Evolutionary conservation across 2,113 vertebrate genomes (phyloP), one percentile per base, ranked within the genome.

Genomic region (Xiphophorus maculatus): DNA sequence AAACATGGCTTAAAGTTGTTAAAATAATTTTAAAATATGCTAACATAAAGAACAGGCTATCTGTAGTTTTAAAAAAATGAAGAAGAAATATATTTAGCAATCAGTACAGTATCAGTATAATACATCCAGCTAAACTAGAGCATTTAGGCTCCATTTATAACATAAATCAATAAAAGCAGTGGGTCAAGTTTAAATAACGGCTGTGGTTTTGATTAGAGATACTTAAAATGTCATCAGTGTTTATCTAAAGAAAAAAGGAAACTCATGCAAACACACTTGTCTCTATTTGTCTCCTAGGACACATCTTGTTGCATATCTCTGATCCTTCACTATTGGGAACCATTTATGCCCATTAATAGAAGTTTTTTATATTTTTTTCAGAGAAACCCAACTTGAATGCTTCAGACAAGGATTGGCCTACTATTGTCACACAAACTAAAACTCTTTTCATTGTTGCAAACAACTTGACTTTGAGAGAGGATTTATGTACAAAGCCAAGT

Each of bases 1-100:
- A 11, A 27, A 51, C n/a, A 37, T 65, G 54, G 40, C 30, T 75
- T 27, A 75, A 28, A 29, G 44, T 67, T 63, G 63, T 67, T 71
- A 61, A 76, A 13, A 73, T 65, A 42, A 54, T 68, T 35, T 71
- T n/a, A 40, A 77, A 48, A 48, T 40, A 35, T 64, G 73, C 58
- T 32, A 32, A 32, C 60, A 1, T 68, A 3, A 0, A 69, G 11
- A 3, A 65, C 32, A 35, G n/a, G 25, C 25, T 28, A 29, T 44
- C 35, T 70, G 29, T 70, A 51, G 51, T 27, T 71, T 17, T 14
- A 17, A 44, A 27, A 27, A 4, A 33, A 12, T 19, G 19, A 5
- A 51, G 14, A 51, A 51, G 5, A 27, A 2, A 54, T 69, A 9
- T 22, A 14, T 13, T 25, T 15, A 33, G 27, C 19, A 33, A 10